Percentiles rank a stretch among this genome's conserved stretches.
These are phyloP conservation scores for Geopemphigus sp. DNA, from an alignment of 1,140 invertebrate genomes.

Conservation along the genomic window DNA sequence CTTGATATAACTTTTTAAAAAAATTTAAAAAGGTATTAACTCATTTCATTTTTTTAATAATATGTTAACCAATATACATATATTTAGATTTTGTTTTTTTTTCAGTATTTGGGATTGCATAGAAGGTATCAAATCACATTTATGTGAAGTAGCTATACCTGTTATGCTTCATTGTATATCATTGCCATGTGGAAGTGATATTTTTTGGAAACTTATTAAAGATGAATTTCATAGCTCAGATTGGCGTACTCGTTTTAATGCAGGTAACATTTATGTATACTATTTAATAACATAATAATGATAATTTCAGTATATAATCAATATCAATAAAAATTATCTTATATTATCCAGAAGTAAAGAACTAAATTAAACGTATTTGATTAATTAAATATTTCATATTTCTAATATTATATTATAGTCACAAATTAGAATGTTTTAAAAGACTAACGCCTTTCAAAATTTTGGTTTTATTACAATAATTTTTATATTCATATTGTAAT, in stretches of 20 bases:
- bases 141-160: slow-evolving; percentile 84
- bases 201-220: slow-evolving; percentile 92
- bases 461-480: no score
- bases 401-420: no score
- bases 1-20: background rate
- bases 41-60: no score
- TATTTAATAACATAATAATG: background rate
- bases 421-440: no score
- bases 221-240: slow-evolving; percentile 87
- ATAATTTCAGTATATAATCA: background rate
- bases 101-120: slow-evolving; percentile 88
- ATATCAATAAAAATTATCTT: no score
- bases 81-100: slow-evolving; percentile 51
- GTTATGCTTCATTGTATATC: slow-evolving; percentile 92
- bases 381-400: no score
- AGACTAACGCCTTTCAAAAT: no score
- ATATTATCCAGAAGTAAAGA: no score
- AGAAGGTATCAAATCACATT: slow-evolving; percentile 88
- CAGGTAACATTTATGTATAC: slow-evolving; percentile 60
- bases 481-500: no score
- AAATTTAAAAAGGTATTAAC: no score
- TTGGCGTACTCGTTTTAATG: slow-evolving; percentile 86
- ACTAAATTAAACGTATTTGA: no score
- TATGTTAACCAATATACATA: no score
- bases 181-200: slow-evolving; percentile 84